Evolutionary conservation across 2,113 vertebrate genomes (phyloP).

Genomic region (Spheniscus mendiculus): DNA sequence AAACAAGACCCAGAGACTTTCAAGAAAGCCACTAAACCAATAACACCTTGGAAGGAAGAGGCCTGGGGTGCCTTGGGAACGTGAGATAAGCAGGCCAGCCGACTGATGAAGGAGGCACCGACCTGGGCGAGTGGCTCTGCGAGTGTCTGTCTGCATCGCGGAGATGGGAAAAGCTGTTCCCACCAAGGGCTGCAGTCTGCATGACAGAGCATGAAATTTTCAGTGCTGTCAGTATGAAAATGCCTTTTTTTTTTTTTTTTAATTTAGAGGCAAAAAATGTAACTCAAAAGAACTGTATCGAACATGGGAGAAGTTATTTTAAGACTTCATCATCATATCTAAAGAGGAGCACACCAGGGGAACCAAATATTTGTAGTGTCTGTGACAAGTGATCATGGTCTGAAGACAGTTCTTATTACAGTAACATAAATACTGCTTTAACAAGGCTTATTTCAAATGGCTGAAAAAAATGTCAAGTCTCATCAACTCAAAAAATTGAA

Average conservation of each 20-base stretch:
- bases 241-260: background rate
- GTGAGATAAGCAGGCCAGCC: background rate
- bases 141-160: background rate
- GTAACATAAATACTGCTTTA: background rate
- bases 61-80: background rate
- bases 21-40: background rate
- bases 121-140: background rate
- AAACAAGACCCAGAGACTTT: background rate
- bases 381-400: background rate
- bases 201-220: background rate
- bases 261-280: background rate
- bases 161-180: background rate
- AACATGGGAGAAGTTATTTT: constrained; percentile 5
- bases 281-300: background rate
- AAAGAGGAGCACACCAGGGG: background rate
- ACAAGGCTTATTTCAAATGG: constrained; percentile 9
- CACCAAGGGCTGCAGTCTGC: background rate
- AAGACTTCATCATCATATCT: background rate
- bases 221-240: background rate
- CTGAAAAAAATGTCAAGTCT: constrained; percentile 15
- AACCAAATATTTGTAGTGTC: background rate
- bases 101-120: background rate
- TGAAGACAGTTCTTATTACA: constrained; percentile 20
- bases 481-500: background rate
- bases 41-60: background rate